These are phyloP conservation scores for Cetonia aurata DNA, from an alignment of 2,888 invertebrate genomes.

Conservation along the genomic window DNA sequence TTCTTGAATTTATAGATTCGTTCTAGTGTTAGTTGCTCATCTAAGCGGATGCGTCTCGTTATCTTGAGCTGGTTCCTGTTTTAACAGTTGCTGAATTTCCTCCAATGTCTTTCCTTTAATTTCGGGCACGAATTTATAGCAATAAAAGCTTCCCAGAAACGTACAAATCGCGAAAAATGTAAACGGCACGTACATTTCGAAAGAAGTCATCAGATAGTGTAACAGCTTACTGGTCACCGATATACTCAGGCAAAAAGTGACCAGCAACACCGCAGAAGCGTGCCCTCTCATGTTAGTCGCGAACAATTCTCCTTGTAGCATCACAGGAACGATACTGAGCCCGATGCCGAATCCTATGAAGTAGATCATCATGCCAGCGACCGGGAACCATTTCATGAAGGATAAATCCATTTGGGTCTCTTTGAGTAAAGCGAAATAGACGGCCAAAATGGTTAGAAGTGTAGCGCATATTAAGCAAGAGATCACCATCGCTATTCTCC, in stretches of 20 bases:
- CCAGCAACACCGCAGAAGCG: slow-evolving; percentile 55
- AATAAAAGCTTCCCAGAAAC: slow-evolving; percentile 54
- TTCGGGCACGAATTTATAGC: slow-evolving; percentile 60
- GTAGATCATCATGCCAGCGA: slow-evolving; percentile 58
- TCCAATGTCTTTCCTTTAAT: slow-evolving; percentile 63
- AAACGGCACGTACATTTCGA: slow-evolving; percentile 60
- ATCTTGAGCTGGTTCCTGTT: slow-evolving; percentile 21
- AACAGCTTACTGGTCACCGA: slow-evolving; percentile 57
- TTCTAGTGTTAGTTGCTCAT: no score
- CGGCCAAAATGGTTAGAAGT: slow-evolving; percentile 50
- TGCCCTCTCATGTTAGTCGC: slow-evolving; percentile 59
- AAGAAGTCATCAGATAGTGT: slow-evolving; percentile 55
- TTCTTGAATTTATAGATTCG: no score
- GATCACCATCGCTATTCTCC: slow-evolving; percentile 54
- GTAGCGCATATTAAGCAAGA: slow-evolving; percentile 53
- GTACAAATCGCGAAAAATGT: slow-evolving; percentile 56
- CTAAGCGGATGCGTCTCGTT: no score
- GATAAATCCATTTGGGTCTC: slow-evolving; percentile 51
- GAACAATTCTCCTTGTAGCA: slow-evolving; percentile 59
- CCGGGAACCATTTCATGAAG: slow-evolving; percentile 57
- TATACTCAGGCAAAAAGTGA: slow-evolving; percentile 54
- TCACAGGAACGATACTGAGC: slow-evolving; percentile 57
- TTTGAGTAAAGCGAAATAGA: slow-evolving; percentile 56
- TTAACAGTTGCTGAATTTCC: slow-evolving; percentile 62
- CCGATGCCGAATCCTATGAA: slow-evolving; percentile 54